A percentile compares a stretch with the other conserved stretches of the same genome.
phyloP scores from a whole-genome alignment of 2,797 vertebrate species.

The Antennarius maculatus region DNA sequence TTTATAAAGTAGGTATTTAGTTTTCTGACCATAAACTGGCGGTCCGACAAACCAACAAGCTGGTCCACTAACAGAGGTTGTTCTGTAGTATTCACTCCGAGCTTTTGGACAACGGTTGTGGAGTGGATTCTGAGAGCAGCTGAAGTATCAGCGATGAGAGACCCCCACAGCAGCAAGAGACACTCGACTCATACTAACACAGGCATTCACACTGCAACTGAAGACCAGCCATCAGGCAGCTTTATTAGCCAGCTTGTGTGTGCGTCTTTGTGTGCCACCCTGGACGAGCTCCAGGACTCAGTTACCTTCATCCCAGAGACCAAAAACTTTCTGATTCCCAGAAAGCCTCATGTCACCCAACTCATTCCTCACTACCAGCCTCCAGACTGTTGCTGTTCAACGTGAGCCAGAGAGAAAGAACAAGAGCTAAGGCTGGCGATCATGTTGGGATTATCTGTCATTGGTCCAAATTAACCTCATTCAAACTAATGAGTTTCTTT shows the following conservation, averaged over 20 bases:
- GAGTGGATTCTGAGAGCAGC: too few species aligned
- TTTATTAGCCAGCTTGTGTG: neutral
- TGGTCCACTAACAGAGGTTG: neutral
- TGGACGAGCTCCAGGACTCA: slow-evolving; percentile 49
- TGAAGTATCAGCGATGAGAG: too few species aligned
- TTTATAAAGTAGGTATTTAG: too few species aligned
- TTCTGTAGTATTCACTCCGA: neutral
- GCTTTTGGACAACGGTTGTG: neutral
- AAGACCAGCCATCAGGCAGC: too few species aligned
- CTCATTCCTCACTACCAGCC: slow-evolving; percentile 17
- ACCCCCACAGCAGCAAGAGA: too few species aligned
- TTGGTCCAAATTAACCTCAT: slow-evolving; percentile 42
- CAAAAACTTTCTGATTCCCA: slow-evolving; percentile 41
- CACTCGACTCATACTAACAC: too few species aligned
- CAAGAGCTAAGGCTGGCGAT: slow-evolving; percentile 28
- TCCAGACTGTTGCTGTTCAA: slow-evolving; percentile 18
- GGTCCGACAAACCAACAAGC: neutral
- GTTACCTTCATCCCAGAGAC: slow-evolving; percentile 43
- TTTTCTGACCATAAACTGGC: neutral
- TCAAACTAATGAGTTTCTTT: slow-evolving; percentile 40
- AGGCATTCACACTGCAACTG: too few species aligned
- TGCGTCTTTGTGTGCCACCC: slow-evolving; percentile 17
- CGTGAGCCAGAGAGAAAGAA: slow-evolving; percentile 9
- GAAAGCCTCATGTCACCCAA: slow-evolving; percentile 47
- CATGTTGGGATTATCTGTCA: slow-evolving; percentile 43